Evolutionary conservation across 2,888 invertebrate species (phyloP), one percentile per base, ranked within the genome.

Genomic region (Euclidia mi): DNA sequence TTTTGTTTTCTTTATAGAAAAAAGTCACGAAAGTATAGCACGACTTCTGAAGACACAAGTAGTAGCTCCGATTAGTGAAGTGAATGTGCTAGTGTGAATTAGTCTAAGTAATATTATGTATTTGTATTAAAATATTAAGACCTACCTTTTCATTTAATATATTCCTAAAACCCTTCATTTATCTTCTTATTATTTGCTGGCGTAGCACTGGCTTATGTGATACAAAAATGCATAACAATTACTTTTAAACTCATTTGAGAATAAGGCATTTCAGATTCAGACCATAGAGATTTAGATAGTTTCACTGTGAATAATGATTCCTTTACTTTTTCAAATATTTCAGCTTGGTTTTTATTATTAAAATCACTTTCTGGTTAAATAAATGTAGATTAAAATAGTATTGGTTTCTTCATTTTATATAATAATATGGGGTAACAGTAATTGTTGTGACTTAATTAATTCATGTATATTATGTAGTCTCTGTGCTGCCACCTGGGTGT

Each of bases 1-100:
- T 83, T 83, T 85, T 79, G 86, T 85, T 85, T 84, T 87, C 84
- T 87, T 95, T 95, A 91, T 95, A 95, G 95, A 93, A 92, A 90
- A 92, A 92, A 91, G 78, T 87, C 90, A 79, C 91, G 94, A 88
- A 90, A 90, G 77, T 87, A 88, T 92, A 93, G 92, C 89, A 91
- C 92, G 88, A 90, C 92, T 82, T 90, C 92, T 69, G 90, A 87
- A 89, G 92, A 90, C 88, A 88, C 90, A 72, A 91, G 89, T 90
- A 90, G 89, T 91, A 88, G 87, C 88, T 90, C 90, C 87, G 83
- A 88, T 83, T 92, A 91, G 89, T 86, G 86, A 84, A 87, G 88
- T 87, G 85, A 78, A 67, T 82, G 84, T 75, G 81, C 82, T 88
- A 85, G 84, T 77, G 82, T 82, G 79, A 70, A 77, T 68, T 72